These are phyloP conservation scores for Sialia sialis DNA, from an alignment of 2,113 vertebrate species.

Conservation along the genomic window DNA sequence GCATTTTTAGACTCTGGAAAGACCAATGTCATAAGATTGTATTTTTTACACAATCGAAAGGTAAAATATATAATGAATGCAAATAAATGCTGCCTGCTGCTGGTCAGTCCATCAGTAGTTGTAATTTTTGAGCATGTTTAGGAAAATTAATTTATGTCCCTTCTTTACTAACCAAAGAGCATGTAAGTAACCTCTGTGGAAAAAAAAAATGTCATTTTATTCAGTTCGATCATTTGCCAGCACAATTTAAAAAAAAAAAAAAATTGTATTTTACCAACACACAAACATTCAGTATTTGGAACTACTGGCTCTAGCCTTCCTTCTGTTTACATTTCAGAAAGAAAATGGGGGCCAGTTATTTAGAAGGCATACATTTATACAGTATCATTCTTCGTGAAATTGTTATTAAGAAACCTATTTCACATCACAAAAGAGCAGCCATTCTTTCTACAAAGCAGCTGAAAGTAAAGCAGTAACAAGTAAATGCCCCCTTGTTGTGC, in stretches of 20 bases:
- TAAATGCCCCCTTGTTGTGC: not conserved
- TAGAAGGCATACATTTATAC: not conserved
- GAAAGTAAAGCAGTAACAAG: not conserved
- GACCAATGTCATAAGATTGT: accelerated
- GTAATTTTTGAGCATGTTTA: not conserved
- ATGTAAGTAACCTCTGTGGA: not conserved
- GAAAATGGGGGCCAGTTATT: not conserved
- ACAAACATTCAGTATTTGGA: not conserved
- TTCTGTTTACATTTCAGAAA: slow-evolving; percentile 30
- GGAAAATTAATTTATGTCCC: not conserved
- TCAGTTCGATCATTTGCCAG: not conserved
- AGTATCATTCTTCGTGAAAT: not conserved
- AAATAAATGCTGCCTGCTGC: not conserved
- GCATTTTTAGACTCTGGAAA: not conserved
- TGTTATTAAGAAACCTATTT: not conserved
- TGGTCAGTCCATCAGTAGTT: not conserved
- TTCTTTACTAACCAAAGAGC: not conserved
- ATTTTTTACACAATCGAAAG: not conserved
- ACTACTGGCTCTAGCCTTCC: not conserved
- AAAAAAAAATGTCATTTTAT: not conserved
- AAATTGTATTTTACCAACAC: not conserved
- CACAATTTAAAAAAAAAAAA: not conserved
- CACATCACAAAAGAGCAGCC: not conserved
- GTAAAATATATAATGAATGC: not conserved
- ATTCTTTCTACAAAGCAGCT: slow-evolving; percentile 1